Evolutionary conservation across 2,797 vertebrate genomes (phyloP), one percentile per base, ranked within the genome.

Genomic region (Pseudomugil gertrudae): DNA sequence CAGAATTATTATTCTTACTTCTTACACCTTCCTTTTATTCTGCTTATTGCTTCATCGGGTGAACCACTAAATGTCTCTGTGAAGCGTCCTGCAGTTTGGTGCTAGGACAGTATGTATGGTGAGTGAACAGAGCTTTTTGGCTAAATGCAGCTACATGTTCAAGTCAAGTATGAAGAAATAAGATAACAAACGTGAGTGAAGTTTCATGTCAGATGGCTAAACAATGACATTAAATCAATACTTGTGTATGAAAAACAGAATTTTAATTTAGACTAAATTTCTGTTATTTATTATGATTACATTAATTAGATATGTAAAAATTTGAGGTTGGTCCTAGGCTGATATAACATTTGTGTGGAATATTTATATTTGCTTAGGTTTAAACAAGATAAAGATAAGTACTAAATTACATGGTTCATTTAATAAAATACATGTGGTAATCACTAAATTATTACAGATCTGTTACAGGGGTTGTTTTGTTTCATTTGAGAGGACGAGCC

Each of bases 401-500:
- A 17, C 6, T 1, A 51, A 36, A 43, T 52, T 3, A 33, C 1
- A 10, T 9, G 2, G 3, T 54, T 63, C 13, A 47, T 14, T 60
- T 3, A 27, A 13, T 8, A 52, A 64, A 52, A 67, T 1, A 1
- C 13, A 52, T 0, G 3, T 7, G 5, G 15, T 27, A 15, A 13
- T 62, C 2, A 53, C 33, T 19, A 19, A 11, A 14, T 60, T 61
- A 50, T 51, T 5, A 35, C 10, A 60, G 23, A 53, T 13, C 17
- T 67, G 52, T 26, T 51, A 38, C n/a, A 15, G n/a, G 4, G 5
- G n/a, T 30, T 24, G 8, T 7, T 29, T 63, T 10, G 21, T 56
- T 23, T 64, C 36, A 60, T 79, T 24, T 36, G 11, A 38, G 36
- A 11, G 14, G 72, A 61, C n/a, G 23, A 47, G 55, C 23, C 17